Evolutionary conservation across 2,797 vertebrate species (phyloP).

Genomic region (Arnoldichthys spilopterus): DNA sequence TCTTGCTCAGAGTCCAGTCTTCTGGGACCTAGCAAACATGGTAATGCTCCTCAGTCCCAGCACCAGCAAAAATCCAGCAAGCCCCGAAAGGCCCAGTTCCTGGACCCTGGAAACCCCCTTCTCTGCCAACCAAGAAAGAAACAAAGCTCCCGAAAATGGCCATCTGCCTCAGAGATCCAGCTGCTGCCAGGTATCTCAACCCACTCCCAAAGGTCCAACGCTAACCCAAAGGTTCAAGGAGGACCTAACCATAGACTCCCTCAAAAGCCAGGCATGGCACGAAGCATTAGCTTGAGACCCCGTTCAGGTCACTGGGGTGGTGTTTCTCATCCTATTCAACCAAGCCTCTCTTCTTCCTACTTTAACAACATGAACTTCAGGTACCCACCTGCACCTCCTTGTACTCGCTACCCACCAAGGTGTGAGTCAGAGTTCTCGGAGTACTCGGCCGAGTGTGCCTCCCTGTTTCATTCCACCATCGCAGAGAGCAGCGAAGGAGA

Average conservation of each 20-base stretch:
- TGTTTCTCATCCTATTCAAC: constrained; percentile 57
- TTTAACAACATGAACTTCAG: constrained; percentile 69
- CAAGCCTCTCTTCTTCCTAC: constrained; percentile 69
- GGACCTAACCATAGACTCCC: constrained; percentile 41
- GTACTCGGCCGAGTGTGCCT: constrained; percentile 83
- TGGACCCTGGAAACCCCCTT: constrained; percentile 57
- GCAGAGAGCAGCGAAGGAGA: constrained; percentile 87
- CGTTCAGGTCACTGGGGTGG: constrained; percentile 67
- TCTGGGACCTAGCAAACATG: constrained; percentile 68
- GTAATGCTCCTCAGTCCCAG: constrained; percentile 64
- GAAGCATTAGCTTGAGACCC: constrained; percentile 64
- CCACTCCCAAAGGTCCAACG: constrained; percentile 69
- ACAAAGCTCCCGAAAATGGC: constrained; percentile 79
- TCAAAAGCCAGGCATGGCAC: constrained; percentile 67
- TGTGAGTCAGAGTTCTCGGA: constrained; percentile 86
- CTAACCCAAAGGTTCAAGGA: no score
- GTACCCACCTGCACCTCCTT: constrained; percentile 76
- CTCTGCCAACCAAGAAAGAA: constrained; percentile 73
- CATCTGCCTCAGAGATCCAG: constrained; percentile 76
- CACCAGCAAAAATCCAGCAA: constrained; percentile 63
- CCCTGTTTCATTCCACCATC: constrained; percentile 86
- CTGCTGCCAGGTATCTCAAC: constrained; percentile 58
- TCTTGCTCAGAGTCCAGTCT: constrained; percentile 86
- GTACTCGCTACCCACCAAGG: constrained; percentile 66
- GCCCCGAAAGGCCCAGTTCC: constrained; percentile 63